Evolutionary conservation across 2,888 invertebrate genomes (phyloP), one percentile per base, ranked within the genome.

Genomic region (Thumatha senex): DNA sequence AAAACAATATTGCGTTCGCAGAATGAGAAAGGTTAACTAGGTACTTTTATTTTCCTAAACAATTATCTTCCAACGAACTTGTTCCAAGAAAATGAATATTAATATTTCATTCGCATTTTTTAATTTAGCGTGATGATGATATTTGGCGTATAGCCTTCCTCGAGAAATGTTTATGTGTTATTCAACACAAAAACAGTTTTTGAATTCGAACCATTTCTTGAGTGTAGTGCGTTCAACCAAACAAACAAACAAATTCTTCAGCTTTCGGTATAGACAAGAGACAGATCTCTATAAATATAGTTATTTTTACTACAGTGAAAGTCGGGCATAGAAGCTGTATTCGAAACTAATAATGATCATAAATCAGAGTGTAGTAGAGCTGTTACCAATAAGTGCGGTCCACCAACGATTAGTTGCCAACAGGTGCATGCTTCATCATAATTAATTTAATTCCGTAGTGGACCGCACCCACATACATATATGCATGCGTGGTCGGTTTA

Each of bases 361-460:
- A 70, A 61, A 67, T 67, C 57, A 63, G 35, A 63, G 35, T 18
- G 15, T 30, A 36, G 54, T 48, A 54, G 46, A 56, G 61, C 58
- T 46, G 41, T 61, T 63, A 47, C 61, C 57, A 70, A 70, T 70
- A 67, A 61, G 59, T 61, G 67, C 50, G 70, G 71, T 63, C 61
- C 51, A 45, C 54, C 53, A 33, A 55, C 62, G 61, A 74, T 72
- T 76, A 74, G 60, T 65, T 63, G 58, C 63, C 63, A 68, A 66
- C 76, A 73, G 76, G 70, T 74, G 71, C 63, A 51, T 54, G 56
- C 70, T 66, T 63, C 55, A 65, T 70, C 72, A 70, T 72, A 67
- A 77, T 76, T 75, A 74, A 77, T 77, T 71, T 73, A 64, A 69
- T 71, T 74, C 71, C 54, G 59, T 56, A 46, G 58, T 54, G 41